phyloP scores from a whole-genome alignment of 2,888 invertebrate species.

The Nomada lathburiana region DNA sequence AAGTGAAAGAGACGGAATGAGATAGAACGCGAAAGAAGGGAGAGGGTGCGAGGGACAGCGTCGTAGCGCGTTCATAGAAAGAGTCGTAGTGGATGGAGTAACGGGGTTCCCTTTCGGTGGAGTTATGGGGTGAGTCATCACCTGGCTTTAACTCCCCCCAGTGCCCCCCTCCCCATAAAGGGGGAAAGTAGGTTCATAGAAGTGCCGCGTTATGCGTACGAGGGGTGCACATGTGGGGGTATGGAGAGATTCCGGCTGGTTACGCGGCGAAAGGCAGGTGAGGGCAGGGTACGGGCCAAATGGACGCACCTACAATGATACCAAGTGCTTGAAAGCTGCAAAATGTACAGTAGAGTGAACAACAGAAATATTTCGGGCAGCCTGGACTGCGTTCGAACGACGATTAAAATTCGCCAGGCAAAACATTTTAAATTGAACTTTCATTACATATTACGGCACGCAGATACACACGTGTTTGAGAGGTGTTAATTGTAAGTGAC shows the following conservation, averaged over 20 bases:
- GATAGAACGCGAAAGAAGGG: background rate
- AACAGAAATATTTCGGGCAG: too few relatives aligned
- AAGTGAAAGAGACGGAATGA: background rate
- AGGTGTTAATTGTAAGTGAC: too few relatives aligned
- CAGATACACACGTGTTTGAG: too few relatives aligned
- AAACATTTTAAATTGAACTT: too few relatives aligned
- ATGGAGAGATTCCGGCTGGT: slow-evolving; percentile 58
- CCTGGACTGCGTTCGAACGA: too few relatives aligned
- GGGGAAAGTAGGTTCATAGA: slow-evolving; percentile 48
- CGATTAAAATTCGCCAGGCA: too few relatives aligned
- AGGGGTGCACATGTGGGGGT: slow-evolving; percentile 50
- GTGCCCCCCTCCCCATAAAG: slow-evolving; percentile 47
- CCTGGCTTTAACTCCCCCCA: slow-evolving; percentile 74
- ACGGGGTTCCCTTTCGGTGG: slow-evolving; percentile 61
- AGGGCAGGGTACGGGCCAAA: slow-evolving; percentile 71
- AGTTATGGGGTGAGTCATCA: slow-evolving; percentile 82
- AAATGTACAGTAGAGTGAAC: background rate
- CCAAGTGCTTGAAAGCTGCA: background rate
- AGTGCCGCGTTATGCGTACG: slow-evolving; percentile 32
- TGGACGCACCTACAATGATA: slow-evolving; percentile 29
- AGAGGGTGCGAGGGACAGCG: background rate
- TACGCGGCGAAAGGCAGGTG: slow-evolving; percentile 76
- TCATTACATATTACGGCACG: too few relatives aligned
- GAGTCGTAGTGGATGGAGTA: slow-evolving; percentile 66
- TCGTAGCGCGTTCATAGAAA: slow-evolving; percentile 50